Percentiles rank a stretch among this genome's conserved stretches.
Evolutionary conservation across 2,888 invertebrate species (phyloP).

Genomic region (Calliphora vomitoria): DNA sequence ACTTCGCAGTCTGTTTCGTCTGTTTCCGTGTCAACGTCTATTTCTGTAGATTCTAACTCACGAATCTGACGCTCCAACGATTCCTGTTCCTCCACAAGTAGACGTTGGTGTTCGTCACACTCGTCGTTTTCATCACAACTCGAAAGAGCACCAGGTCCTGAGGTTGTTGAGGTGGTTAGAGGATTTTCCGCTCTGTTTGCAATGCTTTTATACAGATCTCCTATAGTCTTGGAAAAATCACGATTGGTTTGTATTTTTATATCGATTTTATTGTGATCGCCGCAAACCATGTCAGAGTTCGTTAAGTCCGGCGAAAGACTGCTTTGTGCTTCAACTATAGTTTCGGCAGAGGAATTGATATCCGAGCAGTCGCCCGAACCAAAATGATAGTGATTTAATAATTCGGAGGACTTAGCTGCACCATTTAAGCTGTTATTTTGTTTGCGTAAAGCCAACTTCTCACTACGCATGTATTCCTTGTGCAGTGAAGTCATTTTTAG

Average conservation of each 20-base stretch:
- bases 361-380: slow-evolving; percentile 70
- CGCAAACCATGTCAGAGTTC: slow-evolving; percentile 29
- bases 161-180: slow-evolving; percentile 59
- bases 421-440: slow-evolving; percentile 67
- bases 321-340: slow-evolving; percentile 76
- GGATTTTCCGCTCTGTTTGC: slow-evolving; percentile 68
- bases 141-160: slow-evolving; percentile 78
- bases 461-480: slow-evolving; percentile 84
- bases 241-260: slow-evolving; percentile 84
- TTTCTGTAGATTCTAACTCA: slow-evolving; percentile 89
- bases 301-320: slow-evolving; percentile 56
- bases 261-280: slow-evolving; percentile 83
- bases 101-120: slow-evolving; percentile 90
- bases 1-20: slow-evolving; percentile 88
- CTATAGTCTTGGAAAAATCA: slow-evolving; percentile 84
- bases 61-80: slow-evolving; percentile 90
- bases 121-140: slow-evolving; percentile 85
- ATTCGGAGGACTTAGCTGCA: slow-evolving; percentile 70
- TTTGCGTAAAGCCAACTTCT: slow-evolving; percentile 80
- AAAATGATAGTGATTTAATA: slow-evolving; percentile 64
- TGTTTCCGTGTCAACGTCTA: slow-evolving; percentile 92
- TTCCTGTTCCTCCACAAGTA: slow-evolving; percentile 91
- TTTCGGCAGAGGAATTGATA: slow-evolving; percentile 74
- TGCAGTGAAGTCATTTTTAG: slow-evolving; percentile 85
- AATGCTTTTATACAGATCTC: slow-evolving; percentile 83